Evolutionary conservation across 2,888 invertebrate species (phyloP).

Genomic region (Megastigmus dorsalis): DNA sequence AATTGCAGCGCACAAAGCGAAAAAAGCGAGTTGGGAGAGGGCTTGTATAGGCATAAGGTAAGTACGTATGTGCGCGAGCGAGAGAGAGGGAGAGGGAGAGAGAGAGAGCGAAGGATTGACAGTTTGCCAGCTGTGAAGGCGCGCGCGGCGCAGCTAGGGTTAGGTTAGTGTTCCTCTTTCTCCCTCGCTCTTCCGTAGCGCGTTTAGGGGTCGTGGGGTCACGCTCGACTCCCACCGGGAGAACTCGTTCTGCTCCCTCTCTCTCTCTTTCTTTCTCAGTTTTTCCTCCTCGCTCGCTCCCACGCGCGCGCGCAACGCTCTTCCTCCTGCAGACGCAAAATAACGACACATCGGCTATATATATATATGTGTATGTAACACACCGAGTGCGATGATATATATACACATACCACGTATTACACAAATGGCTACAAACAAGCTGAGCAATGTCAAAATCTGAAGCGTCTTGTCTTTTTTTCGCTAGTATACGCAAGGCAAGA

Average conservation of each 20-base stretch:
- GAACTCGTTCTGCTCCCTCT: conserved; percentile 16
- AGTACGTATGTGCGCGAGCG: background rate
- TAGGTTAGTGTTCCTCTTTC: conserved; percentile 61
- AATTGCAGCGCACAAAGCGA: no score
- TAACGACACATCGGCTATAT: no score
- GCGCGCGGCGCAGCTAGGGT: conserved; percentile 62
- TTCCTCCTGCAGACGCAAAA: conserved; percentile 7
- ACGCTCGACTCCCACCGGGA: conserved; percentile 53
- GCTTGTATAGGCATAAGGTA: no score
- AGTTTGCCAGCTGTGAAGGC: conserved; percentile 68
- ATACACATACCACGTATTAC: no score
- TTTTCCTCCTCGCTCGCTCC: conserved; percentile 29
- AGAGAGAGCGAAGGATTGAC: conserved; percentile 60
- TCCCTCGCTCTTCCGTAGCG: conserved; percentile 30
- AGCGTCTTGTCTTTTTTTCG: no score
- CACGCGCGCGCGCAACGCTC: conserved; percentile 11
- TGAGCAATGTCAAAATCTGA: no score
- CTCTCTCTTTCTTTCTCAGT: background rate
- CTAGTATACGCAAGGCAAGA: no score
- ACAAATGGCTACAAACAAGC: background rate
- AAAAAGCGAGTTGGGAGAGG: no score
- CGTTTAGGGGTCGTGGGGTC: conserved; percentile 67
- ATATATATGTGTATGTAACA: no score
- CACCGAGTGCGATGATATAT: no score
- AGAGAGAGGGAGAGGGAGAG: conserved; percentile 38